Evolutionary conservation across 2,113 vertebrate species (phyloP).

Genomic region (Herpailurus yagouaroundi): DNA sequence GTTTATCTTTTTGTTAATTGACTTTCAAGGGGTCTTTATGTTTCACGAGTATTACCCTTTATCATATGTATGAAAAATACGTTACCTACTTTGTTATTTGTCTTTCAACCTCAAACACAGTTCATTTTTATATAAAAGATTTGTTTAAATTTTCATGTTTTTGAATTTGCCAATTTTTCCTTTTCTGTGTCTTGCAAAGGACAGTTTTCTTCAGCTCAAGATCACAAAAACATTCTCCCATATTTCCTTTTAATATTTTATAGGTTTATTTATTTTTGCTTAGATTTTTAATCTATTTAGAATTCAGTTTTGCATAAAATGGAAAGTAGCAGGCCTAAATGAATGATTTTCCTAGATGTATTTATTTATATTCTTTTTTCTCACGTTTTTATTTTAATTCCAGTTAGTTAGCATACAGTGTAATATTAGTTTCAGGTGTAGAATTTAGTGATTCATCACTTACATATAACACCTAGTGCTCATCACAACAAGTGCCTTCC

Average conservation of each 20-base stretch:
- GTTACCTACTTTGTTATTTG: not conserved
- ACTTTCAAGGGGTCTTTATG: not conserved
- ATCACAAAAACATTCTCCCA: slow-evolving; percentile 2
- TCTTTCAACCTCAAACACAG: not conserved
- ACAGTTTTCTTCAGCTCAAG: not conserved
- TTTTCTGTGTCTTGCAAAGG: not conserved
- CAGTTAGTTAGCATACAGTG: not conserved
- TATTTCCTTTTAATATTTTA: slow-evolving; percentile 26
- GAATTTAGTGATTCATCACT: not conserved
- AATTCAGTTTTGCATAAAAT: slow-evolving; percentile 35
- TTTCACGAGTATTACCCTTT: not conserved
- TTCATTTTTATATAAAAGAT: slow-evolving; percentile 8
- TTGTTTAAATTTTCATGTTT: slow-evolving; percentile 25
- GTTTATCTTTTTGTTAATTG: not conserved
- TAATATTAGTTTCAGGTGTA: not conserved
- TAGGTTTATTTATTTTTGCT: not conserved
- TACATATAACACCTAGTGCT: not conserved
- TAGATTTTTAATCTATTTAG: not conserved
- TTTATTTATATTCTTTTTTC: not conserved
- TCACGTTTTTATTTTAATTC: not conserved
- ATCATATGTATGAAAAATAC: not conserved
- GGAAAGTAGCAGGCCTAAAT: not conserved
- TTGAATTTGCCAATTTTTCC: not conserved
- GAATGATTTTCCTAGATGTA: not conserved
- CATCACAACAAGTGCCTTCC: not conserved